Evolutionary conservation across 2,113 vertebrate genomes (phyloP).

Genomic region (Ahaetulla prasina): DNA sequence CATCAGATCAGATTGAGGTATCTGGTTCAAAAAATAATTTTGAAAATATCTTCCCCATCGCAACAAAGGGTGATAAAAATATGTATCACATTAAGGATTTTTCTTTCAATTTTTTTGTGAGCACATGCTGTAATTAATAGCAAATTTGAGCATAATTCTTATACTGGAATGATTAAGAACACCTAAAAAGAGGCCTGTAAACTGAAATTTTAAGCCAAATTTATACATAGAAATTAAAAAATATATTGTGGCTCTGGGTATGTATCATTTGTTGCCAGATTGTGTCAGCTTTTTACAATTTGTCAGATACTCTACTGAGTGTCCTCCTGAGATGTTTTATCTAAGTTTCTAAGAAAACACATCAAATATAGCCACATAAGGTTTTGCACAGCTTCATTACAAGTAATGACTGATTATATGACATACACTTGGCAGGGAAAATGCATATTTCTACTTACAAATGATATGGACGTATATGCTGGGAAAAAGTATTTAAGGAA

Average conservation of each 20-base stretch:
- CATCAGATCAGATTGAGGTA: background rate
- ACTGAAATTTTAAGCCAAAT: background rate
- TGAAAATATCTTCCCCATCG: background rate
- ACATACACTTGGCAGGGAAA: background rate
- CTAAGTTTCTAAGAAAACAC: background rate
- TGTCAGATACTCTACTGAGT: background rate
- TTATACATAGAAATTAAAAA: no score
- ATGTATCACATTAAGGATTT: no score
- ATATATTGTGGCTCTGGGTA: background rate
- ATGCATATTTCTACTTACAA: background rate
- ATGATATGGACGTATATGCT: background rate
- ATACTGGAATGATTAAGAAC: background rate
- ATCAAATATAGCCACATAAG: background rate
- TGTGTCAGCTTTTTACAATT: background rate
- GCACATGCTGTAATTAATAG: background rate
- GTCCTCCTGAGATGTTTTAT: no score
- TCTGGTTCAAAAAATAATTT: background rate
- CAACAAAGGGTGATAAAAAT: background rate
- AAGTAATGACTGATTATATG: background rate
- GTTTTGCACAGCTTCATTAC: background rate
- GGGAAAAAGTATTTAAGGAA: background rate
- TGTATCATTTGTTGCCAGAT: background rate
- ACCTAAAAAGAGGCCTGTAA: background rate
- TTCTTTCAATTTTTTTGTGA: no score
- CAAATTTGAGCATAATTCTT: background rate